phyloP scores from a whole-genome alignment of 2,113 vertebrate genomes.

The Gasterosteus aculeatus region DNA sequence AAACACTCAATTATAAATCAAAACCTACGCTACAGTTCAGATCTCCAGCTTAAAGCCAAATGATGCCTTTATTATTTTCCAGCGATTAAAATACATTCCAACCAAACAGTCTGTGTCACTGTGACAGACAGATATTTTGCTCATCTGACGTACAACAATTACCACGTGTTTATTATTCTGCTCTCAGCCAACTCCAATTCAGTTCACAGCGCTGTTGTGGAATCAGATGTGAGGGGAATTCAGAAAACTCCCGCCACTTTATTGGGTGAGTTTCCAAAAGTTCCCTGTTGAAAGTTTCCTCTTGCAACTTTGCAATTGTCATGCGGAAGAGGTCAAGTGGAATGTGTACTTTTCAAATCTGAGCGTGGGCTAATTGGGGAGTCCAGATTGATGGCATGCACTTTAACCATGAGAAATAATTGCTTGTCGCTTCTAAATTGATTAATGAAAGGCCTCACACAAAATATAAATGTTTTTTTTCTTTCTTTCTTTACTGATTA shows the following conservation, averaged over 20 bases:
- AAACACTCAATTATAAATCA: conserved; percentile 8
- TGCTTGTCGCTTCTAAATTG: conserved; percentile 57
- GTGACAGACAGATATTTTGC: neutral
- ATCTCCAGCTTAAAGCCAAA: neutral
- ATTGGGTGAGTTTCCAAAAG: conserved; percentile 28
- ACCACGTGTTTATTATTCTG: neutral
- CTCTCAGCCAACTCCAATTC: neutral
- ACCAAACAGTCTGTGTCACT: neutral
- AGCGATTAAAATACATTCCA: neutral
- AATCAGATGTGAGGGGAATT: conserved; percentile 27
- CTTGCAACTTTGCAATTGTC: conserved; percentile 12
- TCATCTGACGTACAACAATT: conserved; percentile 1
- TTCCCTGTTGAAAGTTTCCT: conserved; percentile 33
- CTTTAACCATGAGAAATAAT: conserved; percentile 59
- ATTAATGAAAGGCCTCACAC: conserved; percentile 55
- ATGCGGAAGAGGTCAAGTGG: conserved; percentile 28
- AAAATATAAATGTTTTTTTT: conserved; percentile 21
- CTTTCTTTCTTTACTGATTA: conserved; percentile 39
- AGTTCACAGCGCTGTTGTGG: neutral
- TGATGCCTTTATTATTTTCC: neutral
- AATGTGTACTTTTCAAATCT: conserved; percentile 34
- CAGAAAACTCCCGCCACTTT: conserved; percentile 4
- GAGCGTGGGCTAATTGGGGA: conserved; percentile 47
- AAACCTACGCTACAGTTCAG: neutral
- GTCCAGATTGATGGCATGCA: conserved; percentile 55